A percentile compares a stretch with the other conserved stretches of the same genome.
Evolutionary conservation across 2,797 vertebrate species (phyloP).

Genomic region (Erithacus rubecula): DNA sequence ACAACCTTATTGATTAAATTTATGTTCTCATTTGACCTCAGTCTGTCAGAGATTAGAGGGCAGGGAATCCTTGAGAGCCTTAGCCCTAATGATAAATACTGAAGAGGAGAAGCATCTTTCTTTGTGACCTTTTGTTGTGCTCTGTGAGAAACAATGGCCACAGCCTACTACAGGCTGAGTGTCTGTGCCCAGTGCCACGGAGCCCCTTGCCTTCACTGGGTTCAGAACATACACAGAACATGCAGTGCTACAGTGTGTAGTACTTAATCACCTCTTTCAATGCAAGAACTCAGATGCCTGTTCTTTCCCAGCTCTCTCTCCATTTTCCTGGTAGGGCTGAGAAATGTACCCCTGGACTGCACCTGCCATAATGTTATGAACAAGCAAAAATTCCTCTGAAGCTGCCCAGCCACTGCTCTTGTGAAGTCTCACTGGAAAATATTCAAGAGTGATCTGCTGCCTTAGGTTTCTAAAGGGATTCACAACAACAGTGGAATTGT

Average conservation of each 20-base stretch:
- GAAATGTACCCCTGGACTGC: not conserved
- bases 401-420: not conserved
- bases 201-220: not conserved
- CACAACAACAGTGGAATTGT: not conserved
- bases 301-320: not conserved
- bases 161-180: not conserved
- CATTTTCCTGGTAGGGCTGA: not conserved
- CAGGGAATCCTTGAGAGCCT: not conserved
- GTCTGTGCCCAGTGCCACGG: not conserved
- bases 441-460: not conserved
- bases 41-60: not conserved
- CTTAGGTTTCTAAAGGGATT: not conserved
- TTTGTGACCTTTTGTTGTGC: not conserved
- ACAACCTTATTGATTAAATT: slow-evolving; percentile 18
- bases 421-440: not conserved
- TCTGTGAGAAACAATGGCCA: not conserved
- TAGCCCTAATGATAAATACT: not conserved
- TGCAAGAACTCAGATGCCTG: not conserved
- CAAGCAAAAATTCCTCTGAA: not conserved
- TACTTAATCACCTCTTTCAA: not conserved
- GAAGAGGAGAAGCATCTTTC: not conserved
- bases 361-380: not conserved
- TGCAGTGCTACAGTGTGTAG: accelerated
- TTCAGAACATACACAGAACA: not conserved
- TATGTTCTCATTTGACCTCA: slow-evolving; percentile 20